phyloP scores from a whole-genome alignment of 64 coral and sea anemone species.

The Porites lutea region DNA sequence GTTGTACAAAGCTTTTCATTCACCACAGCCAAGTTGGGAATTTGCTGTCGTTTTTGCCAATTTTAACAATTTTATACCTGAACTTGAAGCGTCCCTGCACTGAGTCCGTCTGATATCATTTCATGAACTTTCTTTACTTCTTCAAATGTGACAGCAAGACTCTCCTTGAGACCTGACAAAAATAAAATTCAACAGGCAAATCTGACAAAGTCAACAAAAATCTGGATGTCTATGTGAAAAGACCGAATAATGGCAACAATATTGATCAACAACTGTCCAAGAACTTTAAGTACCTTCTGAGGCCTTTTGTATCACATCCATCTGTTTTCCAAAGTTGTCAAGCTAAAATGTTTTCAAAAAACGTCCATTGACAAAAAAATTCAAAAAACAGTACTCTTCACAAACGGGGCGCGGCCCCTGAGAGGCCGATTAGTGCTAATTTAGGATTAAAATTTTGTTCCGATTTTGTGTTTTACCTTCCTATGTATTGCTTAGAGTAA shows the following conservation, averaged over 20 bases:
- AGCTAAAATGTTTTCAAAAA: neutral
- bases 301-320: neutral
- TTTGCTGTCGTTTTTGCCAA: too few relatives aligned
- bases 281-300: slow-evolving; percentile 25
- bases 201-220: neutral
- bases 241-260: neutral
- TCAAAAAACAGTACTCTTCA: neutral
- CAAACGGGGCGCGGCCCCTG: too few relatives aligned
- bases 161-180: slow-evolving; percentile 47
- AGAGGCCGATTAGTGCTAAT: too few relatives aligned
- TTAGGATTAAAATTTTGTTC: too few relatives aligned
- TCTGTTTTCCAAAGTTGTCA: slow-evolving; percentile 7
- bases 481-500: too few relatives aligned
- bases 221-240: neutral
- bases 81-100: slow-evolving; percentile 9
- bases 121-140: slow-evolving; percentile 49
- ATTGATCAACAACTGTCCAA: neutral
- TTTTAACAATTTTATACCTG: slow-evolving; percentile 13
- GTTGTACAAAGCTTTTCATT: too few relatives aligned
- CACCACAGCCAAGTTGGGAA: too few relatives aligned
- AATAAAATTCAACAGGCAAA: neutral
- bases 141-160: slow-evolving; percentile 10
- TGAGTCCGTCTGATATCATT: slow-evolving; percentile 17
- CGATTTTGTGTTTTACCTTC: too few relatives aligned
- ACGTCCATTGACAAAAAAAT: neutral